Evolutionary conservation across 2,888 invertebrate genomes (phyloP), one percentile per base, ranked within the genome.

Genomic region (Oligia strigilis): DNA sequence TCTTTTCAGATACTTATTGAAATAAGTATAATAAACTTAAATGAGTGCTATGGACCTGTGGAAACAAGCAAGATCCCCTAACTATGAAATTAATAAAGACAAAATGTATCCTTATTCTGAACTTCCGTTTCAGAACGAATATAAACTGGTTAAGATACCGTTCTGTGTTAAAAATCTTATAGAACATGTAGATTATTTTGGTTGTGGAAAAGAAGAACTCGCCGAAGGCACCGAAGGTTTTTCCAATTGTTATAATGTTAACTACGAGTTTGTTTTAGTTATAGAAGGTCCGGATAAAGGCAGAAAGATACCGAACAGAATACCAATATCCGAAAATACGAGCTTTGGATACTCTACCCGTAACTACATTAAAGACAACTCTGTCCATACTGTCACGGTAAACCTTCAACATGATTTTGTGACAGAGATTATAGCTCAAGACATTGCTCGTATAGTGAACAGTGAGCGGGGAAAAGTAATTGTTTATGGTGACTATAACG

Each of bases 251-350:
- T 83, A 83, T 52, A 83, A 83, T 58, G 58, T 55, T 6, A 1
- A 49, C 36, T 17, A 4, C n/a, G 43, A 67, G 17, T 40, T 29
- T n/a, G 0, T 0, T 0, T 60, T 78, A 60, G 64, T 78, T 46
- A 0, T 0, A 0, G 1, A 0, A 0, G 78, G 75, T 36, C 40
- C 6, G 43, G 83, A 83, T 75, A 0, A 0, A 9, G 29, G 14
- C 36, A 83, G 72, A 69, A 83, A 29, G 29, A 83, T 83, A 78
- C 83, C 83, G 0, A 83, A 83, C 69, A 75, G 78, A 19, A 83
- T 83, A 60, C 82, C 82, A 52, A 11, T 82, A 1, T 9, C 36
- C 2, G 0, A 0, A 0, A 9, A 1, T 0, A 0, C 0, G 8
- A 13, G 0, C 4, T 23, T 49, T 40, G 23, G 9, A 5, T 43